Evolutionary conservation across 1,140 invertebrate genomes (phyloP), one percentile per base, ranked within the genome.

Genomic region (Sinella curviseta): DNA sequence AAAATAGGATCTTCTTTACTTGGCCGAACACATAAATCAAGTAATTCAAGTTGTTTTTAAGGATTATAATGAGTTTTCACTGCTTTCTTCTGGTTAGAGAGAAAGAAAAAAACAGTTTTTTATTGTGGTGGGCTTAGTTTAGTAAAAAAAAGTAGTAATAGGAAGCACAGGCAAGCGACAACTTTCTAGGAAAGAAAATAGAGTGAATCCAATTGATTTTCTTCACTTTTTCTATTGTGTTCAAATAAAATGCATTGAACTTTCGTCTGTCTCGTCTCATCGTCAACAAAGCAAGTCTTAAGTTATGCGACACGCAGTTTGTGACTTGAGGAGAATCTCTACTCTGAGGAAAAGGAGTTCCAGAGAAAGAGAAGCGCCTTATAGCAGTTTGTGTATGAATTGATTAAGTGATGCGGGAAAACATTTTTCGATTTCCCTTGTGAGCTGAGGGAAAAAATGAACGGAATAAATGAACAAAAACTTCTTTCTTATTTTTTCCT

Each of bases 341-440:
- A n/a, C n/a, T n/a, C n/a, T n/a, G n/a, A n/a, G n/a, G n/a, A n/a
- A n/a, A n/a, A n/a, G n/a, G n/a, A n/a, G n/a, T n/a, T n/a, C n/a
- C n/a, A n/a, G n/a, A n/a, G n/a, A n/a, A n/a, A n/a, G n/a, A n/a
- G n/a, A n/a, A n/a, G n/a, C n/a, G n/a, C n/a, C n/a, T n/a, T n/a
- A n/a, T n/a, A n/a, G n/a, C n/a, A n/a, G 4, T 12, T 60, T 60
- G 57, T 70, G 30, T n/a, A 70, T 70, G 65, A 70, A 70, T 70
- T 70, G 65, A 70, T 70, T 70, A 70, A 70, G 28, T 30, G 65
- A 24, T 12, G 30, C 12, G 65, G 8, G 30, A 70, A 70, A 33
- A 70, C 65, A 70, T 70, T 70, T 60, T 48, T 70, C 65, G 65
- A 70, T 70, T 70, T 70, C 65, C 65, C 65, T 33, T 1, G 65